Evolutionary conservation across 53 echinoderm and acorn worm genomes (phyloP).

Genomic region (Patiria pectinifera): DNA sequence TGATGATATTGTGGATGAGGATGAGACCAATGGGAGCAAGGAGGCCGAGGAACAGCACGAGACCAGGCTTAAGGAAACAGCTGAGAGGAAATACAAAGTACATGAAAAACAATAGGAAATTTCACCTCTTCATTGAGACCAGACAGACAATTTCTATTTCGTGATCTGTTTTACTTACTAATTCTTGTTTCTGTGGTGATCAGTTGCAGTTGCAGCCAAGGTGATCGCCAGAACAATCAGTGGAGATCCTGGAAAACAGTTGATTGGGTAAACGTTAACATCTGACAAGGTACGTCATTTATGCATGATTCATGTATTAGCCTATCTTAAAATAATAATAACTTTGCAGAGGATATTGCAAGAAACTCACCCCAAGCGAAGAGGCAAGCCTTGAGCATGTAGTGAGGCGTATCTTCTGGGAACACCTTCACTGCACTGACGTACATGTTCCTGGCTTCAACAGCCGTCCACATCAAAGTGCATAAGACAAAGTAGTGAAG

Average conservation of each 20-base stretch:
- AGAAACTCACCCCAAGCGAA: constrained; percentile 83
- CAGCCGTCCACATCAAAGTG: constrained; percentile 83
- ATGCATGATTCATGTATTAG: too few relatives aligned
- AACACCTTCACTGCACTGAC: constrained; percentile 75
- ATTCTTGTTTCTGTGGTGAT: constrained; percentile 66
- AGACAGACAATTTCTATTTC: too few relatives aligned
- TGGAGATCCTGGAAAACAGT: constrained; percentile 72
- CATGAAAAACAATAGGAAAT: too few relatives aligned
- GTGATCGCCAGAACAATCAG: constrained; percentile 69
- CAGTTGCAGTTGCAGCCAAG: constrained; percentile 54
- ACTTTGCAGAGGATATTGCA: too few relatives aligned
- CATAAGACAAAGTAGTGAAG: constrained; percentile 82
- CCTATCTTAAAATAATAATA: too few relatives aligned
- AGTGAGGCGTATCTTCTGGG: constrained; percentile 64
- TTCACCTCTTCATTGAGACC: too few relatives aligned
- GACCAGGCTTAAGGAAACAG: constrained; percentile 70
- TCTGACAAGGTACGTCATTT: too few relatives aligned
- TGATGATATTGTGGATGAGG: constrained; percentile 69
- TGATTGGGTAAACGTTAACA: background rate
- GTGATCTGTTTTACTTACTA: constrained; percentile 26
- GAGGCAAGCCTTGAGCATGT: constrained; percentile 70
- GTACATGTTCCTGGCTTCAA: constrained; percentile 85
- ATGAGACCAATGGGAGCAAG: constrained; percentile 22
- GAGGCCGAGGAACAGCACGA: constrained; percentile 60
- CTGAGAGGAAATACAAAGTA: constrained; percentile 41